These are phyloP conservation scores for Ophion slaviceki DNA, from an alignment of 2,888 invertebrate genomes.

Conservation along the genomic window DNA sequence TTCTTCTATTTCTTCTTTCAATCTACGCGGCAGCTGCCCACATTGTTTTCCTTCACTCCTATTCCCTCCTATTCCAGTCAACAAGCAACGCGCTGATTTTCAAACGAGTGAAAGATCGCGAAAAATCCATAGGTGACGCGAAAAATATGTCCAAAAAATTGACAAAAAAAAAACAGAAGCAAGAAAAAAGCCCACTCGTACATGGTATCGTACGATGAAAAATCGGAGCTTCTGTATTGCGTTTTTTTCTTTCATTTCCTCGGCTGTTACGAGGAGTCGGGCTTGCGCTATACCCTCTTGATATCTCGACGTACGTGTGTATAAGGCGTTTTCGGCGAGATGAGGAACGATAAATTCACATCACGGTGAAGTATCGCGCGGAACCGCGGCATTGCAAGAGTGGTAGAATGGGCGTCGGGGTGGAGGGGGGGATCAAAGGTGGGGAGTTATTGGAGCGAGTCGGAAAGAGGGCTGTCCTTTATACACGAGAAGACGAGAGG, in stretches of 20 bases:
- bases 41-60: conserved; percentile 12
- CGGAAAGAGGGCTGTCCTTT: conserved; percentile 21
- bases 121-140: neutral
- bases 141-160: neutral
- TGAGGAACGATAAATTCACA: conserved; percentile 61
- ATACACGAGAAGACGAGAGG: conserved; percentile 19
- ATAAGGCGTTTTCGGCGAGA: conserved; percentile 35
- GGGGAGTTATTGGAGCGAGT: neutral
- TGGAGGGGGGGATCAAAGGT: conserved; percentile 9
- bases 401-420: neutral
- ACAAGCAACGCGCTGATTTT: neutral
- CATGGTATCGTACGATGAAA: neutral
- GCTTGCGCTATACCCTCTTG: conserved; percentile 16
- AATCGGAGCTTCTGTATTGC: neutral
- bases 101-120: neutral
- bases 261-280: neutral
- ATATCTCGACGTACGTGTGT: conserved; percentile 20
- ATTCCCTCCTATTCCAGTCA: neutral
- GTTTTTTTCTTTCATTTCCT: conserved; percentile 1
- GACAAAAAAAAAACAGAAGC: neutral
- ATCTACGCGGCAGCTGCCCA: conserved; percentile 14
- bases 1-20: conserved; percentile 34
- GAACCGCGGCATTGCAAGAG: conserved; percentile 1
- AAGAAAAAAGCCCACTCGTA: neutral
- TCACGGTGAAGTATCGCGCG: conserved; percentile 35